Conservation (phyloP, 2,797 vertebrate species). For the Myotis pilosus region DNA sequence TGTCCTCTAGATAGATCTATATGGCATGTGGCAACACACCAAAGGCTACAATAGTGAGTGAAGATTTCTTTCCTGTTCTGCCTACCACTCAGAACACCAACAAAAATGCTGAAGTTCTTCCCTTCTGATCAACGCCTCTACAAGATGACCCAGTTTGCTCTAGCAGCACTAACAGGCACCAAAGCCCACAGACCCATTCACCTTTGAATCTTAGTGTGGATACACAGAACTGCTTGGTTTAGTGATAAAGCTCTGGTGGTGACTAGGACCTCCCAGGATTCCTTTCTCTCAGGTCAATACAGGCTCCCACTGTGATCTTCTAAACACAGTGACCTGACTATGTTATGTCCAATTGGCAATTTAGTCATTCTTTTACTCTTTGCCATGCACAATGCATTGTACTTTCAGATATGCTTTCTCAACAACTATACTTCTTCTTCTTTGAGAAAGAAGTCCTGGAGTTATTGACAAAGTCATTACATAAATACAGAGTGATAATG, state of each 20-base stretch:
- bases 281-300: not conserved
- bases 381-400: not conserved
- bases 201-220: not conserved
- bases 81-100: not conserved
- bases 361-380: not conserved
- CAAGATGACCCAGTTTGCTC: not conserved
- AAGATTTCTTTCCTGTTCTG: slow-evolving; percentile 17
- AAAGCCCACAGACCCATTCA: not conserved
- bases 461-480: not conserved
- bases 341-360: not conserved
- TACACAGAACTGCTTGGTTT: not conserved
- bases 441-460: slow-evolving; percentile 29
- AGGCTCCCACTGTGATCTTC: not conserved
- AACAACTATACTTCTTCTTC: slow-evolving; percentile 13
- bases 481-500: not conserved
- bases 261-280: not conserved
- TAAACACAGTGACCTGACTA: not conserved
- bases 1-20: not conserved
- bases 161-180: not conserved
- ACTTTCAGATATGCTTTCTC: slow-evolving; percentile 1
- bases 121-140: not conserved
- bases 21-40: not conserved
- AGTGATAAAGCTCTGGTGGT: not conserved
- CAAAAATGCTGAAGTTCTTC: not conserved
- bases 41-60: not conserved